These are phyloP conservation scores for Melanogrammus aeglefinus DNA, from an alignment of 2,797 vertebrate genomes.

Conservation along the genomic window DNA sequence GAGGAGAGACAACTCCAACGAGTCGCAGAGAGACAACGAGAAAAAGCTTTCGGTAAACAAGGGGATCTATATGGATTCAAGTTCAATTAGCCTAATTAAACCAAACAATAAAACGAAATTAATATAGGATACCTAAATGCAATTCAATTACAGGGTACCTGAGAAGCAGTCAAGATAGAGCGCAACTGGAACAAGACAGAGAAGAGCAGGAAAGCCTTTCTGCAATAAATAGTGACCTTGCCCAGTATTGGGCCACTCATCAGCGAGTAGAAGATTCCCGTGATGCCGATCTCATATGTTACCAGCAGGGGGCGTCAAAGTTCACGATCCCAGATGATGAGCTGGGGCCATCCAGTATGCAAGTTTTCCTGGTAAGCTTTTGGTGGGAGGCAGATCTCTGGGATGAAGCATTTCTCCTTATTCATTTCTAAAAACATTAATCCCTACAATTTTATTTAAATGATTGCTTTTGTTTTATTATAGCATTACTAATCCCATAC, in stretches of 20 bases:
- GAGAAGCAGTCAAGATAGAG: slow-evolving; percentile 48
- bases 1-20: slow-evolving; percentile 54
- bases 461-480: background rate
- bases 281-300: slow-evolving; percentile 67
- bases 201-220: slow-evolving; percentile 50
- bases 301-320: slow-evolving; percentile 53
- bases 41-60: slow-evolving; percentile 61
- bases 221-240: slow-evolving; percentile 51
- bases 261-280: slow-evolving; percentile 62
- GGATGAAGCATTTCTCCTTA: background rate
- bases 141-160: slow-evolving; percentile 56
- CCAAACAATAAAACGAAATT: background rate
- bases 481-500: background rate
- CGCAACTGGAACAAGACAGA: slow-evolving; percentile 50
- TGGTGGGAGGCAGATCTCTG: background rate
- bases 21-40: slow-evolving; percentile 48
- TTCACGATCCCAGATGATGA: slow-evolving; percentile 50
- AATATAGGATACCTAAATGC: background rate
- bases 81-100: background rate
- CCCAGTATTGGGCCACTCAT: slow-evolving; percentile 53
- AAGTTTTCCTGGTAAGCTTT: slow-evolving; percentile 66
- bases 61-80: background rate
- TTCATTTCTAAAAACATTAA: background rate
- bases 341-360: slow-evolving; percentile 75
- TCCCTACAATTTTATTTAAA: background rate